A percentile compares a stretch with the other conserved stretches of the same genome.
Evolutionary conservation across 2,113 vertebrate genomes (phyloP).

Genomic region (Petroica traversi): DNA sequence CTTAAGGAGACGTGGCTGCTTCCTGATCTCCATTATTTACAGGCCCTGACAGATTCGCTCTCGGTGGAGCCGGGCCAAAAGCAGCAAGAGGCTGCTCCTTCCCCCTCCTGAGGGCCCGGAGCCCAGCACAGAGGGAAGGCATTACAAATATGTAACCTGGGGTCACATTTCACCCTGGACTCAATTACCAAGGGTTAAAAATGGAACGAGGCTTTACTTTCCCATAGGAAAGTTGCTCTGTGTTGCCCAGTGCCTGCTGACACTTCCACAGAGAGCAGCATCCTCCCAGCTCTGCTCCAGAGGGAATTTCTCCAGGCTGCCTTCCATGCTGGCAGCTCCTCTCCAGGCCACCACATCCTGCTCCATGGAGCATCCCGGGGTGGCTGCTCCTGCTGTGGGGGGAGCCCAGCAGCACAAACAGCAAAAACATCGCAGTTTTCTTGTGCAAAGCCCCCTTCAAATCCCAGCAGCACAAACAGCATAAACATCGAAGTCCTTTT

Average conservation of each 20-base stretch:
- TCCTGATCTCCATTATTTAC: slow-evolving; percentile 28
- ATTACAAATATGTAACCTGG: slow-evolving; percentile 71
- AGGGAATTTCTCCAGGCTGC: not conserved
- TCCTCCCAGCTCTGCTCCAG: not conserved
- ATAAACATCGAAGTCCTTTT: not conserved
- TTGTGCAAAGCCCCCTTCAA: not conserved
- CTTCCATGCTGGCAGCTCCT: not conserved
- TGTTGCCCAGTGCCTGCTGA: not conserved
- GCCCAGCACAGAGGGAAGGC: slow-evolving; percentile 27
- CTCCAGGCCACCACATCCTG: not conserved
- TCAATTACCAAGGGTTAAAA: slow-evolving; percentile 76
- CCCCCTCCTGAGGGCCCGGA: slow-evolving; percentile 24
- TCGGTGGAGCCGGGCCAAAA: slow-evolving; percentile 53
- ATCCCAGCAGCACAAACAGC: too few species aligned
- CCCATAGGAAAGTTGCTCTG: slow-evolving; percentile 70
- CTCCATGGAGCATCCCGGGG: not conserved
- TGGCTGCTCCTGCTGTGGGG: not conserved
- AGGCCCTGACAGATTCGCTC: not conserved
- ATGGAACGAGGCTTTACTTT: slow-evolving; percentile 71
- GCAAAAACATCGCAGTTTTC: not conserved
- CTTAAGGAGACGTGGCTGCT: not conserved
- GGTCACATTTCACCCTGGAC: slow-evolving; percentile 65
- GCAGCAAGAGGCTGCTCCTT: slow-evolving; percentile 44
- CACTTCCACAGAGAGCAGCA: slow-evolving; percentile 1
- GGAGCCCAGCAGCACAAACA: not conserved